Evolutionary conservation across 2,888 invertebrate species (phyloP).

Genomic region (Anagyrus pseudococci): DNA sequence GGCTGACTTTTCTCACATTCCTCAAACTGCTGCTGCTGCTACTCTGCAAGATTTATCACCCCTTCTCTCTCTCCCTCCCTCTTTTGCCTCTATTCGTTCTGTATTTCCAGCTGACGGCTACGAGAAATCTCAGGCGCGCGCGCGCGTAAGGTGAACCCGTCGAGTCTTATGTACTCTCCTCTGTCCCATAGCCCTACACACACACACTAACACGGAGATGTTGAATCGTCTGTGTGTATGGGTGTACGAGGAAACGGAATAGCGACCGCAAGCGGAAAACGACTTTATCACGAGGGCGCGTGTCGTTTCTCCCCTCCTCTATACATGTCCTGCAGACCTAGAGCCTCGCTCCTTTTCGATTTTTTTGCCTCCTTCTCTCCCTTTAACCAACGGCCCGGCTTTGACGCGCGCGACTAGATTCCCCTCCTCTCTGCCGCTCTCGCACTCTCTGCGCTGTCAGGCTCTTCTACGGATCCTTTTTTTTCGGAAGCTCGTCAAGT

Average conservation of each 20-base stretch:
- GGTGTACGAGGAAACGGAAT: constrained; percentile 13
- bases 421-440: background rate
- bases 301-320: background rate
- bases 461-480: background rate
- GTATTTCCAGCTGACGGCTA: constrained; percentile 23
- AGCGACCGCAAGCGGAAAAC: background rate
- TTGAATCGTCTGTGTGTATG: too few relatives aligned
- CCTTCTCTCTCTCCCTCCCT: constrained; percentile 4
- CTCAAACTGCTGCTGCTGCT: too few relatives aligned
- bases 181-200: background rate
- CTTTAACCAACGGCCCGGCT: background rate
- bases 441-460: too few relatives aligned
- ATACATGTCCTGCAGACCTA: too few relatives aligned
- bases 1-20: too few relatives aligned
- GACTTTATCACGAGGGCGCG: background rate
- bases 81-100: background rate
- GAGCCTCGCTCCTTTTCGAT: background rate
- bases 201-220: background rate
- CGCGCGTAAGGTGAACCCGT: constrained; percentile 16
- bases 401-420: too few relatives aligned
- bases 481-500: constrained; percentile 17
- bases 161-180: constrained; percentile 2
- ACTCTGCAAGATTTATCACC: too few relatives aligned
- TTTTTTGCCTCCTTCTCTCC: background rate
- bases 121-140: constrained; percentile 27